Conservation (phyloP, 2,113 vertebrate genomes). For the Eulemur macaco region DNA sequence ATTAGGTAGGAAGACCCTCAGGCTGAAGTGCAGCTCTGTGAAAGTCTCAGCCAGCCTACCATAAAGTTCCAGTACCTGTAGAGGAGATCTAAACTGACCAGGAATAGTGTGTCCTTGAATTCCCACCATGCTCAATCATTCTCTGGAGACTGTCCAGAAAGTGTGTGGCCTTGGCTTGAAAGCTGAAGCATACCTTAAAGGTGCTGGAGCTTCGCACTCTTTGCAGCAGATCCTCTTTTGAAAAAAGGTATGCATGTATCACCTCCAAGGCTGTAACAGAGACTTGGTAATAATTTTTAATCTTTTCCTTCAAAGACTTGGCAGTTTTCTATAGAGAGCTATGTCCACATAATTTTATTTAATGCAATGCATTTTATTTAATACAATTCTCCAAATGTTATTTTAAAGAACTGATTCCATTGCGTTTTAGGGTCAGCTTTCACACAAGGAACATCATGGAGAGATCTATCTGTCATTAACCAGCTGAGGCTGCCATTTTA, state of each 20-base stretch:
- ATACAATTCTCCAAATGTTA: not conserved
- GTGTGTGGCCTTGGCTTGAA: not conserved
- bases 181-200: not conserved
- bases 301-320: not conserved
- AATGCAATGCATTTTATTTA: not conserved
- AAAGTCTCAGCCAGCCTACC: not conserved
- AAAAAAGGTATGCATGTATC: not conserved
- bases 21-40: too few relatives aligned
- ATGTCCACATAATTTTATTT: not conserved
- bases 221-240: not conserved
- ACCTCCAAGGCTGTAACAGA: too few relatives aligned
- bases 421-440: not conserved
- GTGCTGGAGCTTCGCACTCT: not conserved
- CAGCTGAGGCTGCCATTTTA: not conserved
- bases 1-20: not conserved
- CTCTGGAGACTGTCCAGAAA: not conserved
- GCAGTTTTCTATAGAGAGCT: not conserved
- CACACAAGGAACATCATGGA: not conserved
- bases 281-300: not conserved
- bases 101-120: not conserved
- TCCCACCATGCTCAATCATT: not conserved
- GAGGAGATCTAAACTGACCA: not conserved
- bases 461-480: not conserved
- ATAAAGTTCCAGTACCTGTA: not conserved
- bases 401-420: not conserved